Conservation (phyloP, 2,113 vertebrate species). For the Oriolus oriolus region DNA sequence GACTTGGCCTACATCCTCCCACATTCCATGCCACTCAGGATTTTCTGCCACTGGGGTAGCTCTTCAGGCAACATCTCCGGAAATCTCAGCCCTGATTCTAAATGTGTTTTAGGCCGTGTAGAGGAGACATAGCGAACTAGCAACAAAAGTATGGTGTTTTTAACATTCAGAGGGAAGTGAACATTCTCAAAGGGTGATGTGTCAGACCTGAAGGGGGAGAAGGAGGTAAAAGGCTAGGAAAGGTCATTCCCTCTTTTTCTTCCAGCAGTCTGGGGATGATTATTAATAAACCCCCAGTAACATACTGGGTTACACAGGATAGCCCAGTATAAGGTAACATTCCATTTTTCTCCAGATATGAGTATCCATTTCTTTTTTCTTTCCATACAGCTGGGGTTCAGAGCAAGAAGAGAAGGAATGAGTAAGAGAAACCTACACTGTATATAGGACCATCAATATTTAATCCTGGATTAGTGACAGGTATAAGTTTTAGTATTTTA, state of each 20-base stretch:
- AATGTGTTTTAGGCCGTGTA: neutral
- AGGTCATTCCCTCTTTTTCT: neutral
- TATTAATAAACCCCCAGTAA: neutral
- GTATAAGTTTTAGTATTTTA: slow-evolving; percentile 18
- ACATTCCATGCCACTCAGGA: no score
- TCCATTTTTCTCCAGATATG: neutral
- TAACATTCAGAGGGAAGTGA: neutral
- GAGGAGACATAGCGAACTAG: neutral
- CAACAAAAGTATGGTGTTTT: neutral
- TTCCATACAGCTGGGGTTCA: neutral
- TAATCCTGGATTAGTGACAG: neutral
- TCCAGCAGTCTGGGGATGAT: neutral
- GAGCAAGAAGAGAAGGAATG: neutral
- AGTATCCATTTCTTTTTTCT: neutral
- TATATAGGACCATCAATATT: neutral
- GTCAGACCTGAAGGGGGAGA: neutral
- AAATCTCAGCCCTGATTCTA: neutral
- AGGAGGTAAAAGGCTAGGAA: neutral
- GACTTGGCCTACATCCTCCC: neutral
- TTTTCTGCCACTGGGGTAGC: neutral
- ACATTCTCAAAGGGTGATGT: neutral
- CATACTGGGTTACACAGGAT: neutral
- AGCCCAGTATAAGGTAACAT: neutral
- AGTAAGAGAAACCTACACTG: neutral
- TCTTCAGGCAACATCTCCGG: neutral